Percentiles rank a stretch among this genome's conserved stretches.
phyloP scores from a whole-genome alignment of 2,888 invertebrate species.

The Diarsia mendica region DNA sequence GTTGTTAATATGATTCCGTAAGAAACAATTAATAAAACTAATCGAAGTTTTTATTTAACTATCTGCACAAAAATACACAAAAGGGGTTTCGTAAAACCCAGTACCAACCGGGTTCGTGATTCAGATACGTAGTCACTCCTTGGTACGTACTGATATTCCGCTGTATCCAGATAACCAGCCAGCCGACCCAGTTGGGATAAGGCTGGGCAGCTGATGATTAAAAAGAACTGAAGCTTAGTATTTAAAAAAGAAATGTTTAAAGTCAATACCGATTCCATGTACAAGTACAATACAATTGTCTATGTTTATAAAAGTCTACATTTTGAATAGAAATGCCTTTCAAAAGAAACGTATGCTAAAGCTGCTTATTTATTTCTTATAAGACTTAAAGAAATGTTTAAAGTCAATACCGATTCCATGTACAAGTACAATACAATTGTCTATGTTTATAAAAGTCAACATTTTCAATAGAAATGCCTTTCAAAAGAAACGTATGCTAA shows the following conservation, averaged over 20 bases:
- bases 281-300: background rate
- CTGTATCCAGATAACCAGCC: no score
- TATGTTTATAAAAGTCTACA: background rate
- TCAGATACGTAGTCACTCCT: no score
- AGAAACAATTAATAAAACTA: background rate
- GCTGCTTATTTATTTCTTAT: background rate
- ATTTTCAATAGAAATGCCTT: background rate
- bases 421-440: background rate
- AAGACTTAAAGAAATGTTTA: no score
- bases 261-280: background rate
- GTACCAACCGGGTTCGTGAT: no score
- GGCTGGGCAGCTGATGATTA: no score
- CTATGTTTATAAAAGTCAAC: background rate
- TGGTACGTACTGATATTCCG: no score
- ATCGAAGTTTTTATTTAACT: background rate
- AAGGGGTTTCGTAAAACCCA: no score
- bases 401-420: background rate
- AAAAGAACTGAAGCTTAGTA: background rate
- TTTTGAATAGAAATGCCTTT: background rate
- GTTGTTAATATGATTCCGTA: background rate
- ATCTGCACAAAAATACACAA: background rate
- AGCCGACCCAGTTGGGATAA: no score
- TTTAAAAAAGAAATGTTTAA: background rate
- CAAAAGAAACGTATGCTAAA: background rate
- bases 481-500: background rate